Conservation (phyloP, 2,113 vertebrate species). For the Seriola aureovittata region DNA sequence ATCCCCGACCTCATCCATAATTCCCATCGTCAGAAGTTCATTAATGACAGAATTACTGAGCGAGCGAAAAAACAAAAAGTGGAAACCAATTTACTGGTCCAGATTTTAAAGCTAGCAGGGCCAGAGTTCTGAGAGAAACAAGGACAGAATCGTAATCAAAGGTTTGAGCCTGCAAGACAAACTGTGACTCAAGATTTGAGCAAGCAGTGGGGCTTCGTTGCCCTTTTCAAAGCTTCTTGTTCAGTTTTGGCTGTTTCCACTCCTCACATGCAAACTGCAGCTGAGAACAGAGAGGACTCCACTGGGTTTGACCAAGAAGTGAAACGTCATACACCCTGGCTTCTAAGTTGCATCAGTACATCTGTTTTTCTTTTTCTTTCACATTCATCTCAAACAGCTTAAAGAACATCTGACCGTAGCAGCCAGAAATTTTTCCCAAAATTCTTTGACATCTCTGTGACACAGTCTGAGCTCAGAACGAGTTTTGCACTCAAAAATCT, state of each 20-base stretch:
- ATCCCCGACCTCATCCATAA: slow-evolving; percentile 66
- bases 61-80: slow-evolving; percentile 22
- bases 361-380: neutral
- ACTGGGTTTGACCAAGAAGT: slow-evolving; percentile 33
- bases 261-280: slow-evolving; percentile 27
- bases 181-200: slow-evolving; percentile 9
- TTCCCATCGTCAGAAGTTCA: slow-evolving; percentile 56
- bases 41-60: slow-evolving; percentile 64
- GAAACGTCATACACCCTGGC: slow-evolving; percentile 23
- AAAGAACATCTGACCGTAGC: neutral
- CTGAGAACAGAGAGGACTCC: slow-evolving; percentile 25
- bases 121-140: neutral
- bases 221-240: slow-evolving; percentile 55
- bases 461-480: neutral
- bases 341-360: neutral
- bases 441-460: neutral
- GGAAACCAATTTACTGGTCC: slow-evolving; percentile 19
- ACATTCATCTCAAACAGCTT: neutral
- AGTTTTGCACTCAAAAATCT: slow-evolving; percentile 28
- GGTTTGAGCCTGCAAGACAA: slow-evolving; percentile 14
- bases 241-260: slow-evolving; percentile 27
- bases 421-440: slow-evolving; percentile 8
- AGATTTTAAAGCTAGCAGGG: slow-evolving; percentile 24
- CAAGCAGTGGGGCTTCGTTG: slow-evolving; percentile 13
- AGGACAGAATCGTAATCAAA: slow-evolving; percentile 27